These are phyloP conservation scores for Python bivittatus DNA, from an alignment of 2,113 vertebrate genomes.

Conservation along the genomic window DNA sequence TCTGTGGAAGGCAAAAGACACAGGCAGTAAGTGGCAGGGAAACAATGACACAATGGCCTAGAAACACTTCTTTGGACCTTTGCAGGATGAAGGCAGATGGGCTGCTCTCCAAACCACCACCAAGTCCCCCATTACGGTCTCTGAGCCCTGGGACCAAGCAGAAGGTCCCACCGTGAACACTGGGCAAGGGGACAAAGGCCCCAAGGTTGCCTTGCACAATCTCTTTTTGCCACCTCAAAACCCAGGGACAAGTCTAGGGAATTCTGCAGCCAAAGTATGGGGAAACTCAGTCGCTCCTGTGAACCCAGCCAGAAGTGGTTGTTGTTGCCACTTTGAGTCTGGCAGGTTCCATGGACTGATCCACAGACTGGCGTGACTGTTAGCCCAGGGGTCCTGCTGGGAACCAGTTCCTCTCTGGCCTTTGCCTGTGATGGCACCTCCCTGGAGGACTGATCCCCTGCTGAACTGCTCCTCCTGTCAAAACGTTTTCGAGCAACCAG, in stretches of 20 bases:
- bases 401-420: background rate
- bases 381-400: background rate
- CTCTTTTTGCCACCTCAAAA: background rate
- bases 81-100: background rate
- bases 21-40: background rate
- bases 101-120: background rate
- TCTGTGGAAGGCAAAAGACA: slow-evolving; percentile 73
- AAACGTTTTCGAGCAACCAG: background rate
- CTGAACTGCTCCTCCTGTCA: background rate
- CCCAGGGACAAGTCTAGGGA: background rate
- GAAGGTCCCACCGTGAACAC: background rate
- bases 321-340: background rate
- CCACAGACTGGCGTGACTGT: background rate
- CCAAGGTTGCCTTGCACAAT: background rate
- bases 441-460: background rate
- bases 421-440: background rate
- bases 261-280: background rate
- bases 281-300: background rate
- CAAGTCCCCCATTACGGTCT: too few relatives aligned
- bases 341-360: background rate
- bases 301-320: background rate
- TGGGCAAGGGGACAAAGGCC: background rate
- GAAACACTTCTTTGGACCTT: background rate
- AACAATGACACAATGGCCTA: background rate
- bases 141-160: background rate